Evolutionary conservation across 2,888 invertebrate species (phyloP).

Genomic region (Rhamnusium bicolor): DNA sequence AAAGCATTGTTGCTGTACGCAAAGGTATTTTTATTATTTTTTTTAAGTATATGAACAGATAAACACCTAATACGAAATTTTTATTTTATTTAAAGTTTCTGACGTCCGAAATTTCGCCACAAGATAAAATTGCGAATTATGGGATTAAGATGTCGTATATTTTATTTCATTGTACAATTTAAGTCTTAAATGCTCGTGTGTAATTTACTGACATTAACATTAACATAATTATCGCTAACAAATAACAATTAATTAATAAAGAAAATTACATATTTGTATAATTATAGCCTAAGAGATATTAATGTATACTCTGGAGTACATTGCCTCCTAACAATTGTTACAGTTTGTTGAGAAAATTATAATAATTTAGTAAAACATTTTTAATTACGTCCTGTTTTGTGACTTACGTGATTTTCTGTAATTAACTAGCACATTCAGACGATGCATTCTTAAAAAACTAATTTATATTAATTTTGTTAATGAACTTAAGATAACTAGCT

Average conservation of each 20-base stretch:
- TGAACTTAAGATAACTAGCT: constrained; percentile 24
- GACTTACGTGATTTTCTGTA: constrained; percentile 34
- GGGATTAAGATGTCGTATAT: neutral
- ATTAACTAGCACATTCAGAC: constrained; percentile 5
- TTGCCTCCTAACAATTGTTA: constrained; percentile 42
- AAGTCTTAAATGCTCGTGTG: neutral
- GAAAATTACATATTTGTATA: neutral
- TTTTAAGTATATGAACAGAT: no score
- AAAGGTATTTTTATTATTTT: neutral
- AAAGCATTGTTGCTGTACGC: neutral
- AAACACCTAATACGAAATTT: neutral
- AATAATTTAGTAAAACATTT: constrained; percentile 37
- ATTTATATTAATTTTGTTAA: constrained; percentile 31
- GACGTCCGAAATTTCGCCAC: neutral
- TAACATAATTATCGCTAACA: constrained; percentile 17
- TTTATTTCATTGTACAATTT: neutral
- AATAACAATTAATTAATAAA: constrained; percentile 3
- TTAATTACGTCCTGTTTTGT: constrained; percentile 35
- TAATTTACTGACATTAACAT: neutral
- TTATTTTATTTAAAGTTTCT: neutral
- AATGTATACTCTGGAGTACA: constrained; percentile 26
- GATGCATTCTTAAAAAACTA: constrained; percentile 20
- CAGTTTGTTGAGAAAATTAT: constrained; percentile 44
- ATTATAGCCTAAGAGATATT: neutral
- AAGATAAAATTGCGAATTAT: neutral